Conservation (phyloP, 2,113 vertebrate species). For the Campylorhamphus procurvoides region DNA sequence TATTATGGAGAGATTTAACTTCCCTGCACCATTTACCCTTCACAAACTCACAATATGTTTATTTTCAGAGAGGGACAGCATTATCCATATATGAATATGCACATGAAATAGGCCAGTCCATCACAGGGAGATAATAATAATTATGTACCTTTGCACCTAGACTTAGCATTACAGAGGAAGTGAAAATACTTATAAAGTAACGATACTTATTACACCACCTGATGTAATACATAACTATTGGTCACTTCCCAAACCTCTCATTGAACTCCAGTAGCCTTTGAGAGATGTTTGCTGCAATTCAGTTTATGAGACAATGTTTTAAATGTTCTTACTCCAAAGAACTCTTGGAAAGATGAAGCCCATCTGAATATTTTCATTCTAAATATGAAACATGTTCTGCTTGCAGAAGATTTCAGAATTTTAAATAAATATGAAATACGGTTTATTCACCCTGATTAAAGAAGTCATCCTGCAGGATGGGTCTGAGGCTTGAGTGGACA, state of each 20-base stretch:
- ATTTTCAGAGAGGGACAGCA: neutral
- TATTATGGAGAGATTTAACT: neutral
- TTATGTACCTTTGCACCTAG: neutral
- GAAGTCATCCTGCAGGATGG: neutral
- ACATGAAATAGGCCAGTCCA: neutral
- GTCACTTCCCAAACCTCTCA: constrained; percentile 41
- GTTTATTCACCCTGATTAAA: neutral
- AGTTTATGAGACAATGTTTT: constrained; percentile 10
- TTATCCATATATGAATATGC: neutral
- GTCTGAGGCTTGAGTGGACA: neutral
- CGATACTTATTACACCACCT: constrained; percentile 1
- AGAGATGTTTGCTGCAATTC: constrained; percentile 24
- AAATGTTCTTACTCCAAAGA: constrained; percentile 1
- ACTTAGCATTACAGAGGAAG: neutral
- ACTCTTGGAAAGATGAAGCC: neutral
- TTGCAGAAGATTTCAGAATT: constrained; percentile 10
- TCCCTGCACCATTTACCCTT: neutral
- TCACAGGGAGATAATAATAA: neutral
- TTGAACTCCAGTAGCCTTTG: constrained; percentile 59
- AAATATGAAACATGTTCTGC: constrained; percentile 17
- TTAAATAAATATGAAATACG: neutral
- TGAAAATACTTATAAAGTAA: constrained; percentile 25
- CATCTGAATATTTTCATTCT: neutral
- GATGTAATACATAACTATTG: constrained; percentile 19
- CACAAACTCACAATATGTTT: neutral